Conservation (phyloP, 1,140 invertebrate species). For the Lepidurus packardi region DNA sequence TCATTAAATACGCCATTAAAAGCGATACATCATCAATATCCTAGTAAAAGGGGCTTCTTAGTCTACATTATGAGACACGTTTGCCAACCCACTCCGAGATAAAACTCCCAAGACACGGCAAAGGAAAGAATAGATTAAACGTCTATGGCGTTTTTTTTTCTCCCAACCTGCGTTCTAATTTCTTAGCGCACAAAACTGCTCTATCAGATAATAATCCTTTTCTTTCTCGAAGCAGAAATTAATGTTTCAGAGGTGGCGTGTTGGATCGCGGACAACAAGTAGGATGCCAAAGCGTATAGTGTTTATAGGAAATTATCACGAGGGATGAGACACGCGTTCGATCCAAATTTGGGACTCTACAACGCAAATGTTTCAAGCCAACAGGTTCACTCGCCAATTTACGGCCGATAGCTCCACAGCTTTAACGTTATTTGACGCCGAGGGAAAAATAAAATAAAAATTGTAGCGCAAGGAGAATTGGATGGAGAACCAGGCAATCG, state of each 20-base stretch:
- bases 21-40: conserved; percentile 2
- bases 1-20: conserved; percentile 2
- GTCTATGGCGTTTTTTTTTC: neutral
- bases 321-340: neutral
- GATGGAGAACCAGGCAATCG: neutral
- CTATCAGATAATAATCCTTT: neutral
- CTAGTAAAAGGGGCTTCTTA: neutral
- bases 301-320: neutral
- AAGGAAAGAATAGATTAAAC: neutral
- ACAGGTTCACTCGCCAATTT: neutral
- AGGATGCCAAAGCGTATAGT: conserved; percentile 5
- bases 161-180: neutral
- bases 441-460: neutral
- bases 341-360: neutral
- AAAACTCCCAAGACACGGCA: neutral
- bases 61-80: neutral
- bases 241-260: neutral
- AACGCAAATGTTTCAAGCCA: neutral
- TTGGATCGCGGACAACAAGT: neutral
- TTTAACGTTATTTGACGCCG: too few relatives aligned
- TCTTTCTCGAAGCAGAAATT: neutral
- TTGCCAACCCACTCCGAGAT: conserved; percentile 2
- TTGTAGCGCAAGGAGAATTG: neutral
- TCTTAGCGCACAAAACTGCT: neutral
- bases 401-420: neutral